Evolutionary conservation across 2,888 invertebrate genomes (phyloP).

Genomic region (Zaprionus bogoriensis): DNA sequence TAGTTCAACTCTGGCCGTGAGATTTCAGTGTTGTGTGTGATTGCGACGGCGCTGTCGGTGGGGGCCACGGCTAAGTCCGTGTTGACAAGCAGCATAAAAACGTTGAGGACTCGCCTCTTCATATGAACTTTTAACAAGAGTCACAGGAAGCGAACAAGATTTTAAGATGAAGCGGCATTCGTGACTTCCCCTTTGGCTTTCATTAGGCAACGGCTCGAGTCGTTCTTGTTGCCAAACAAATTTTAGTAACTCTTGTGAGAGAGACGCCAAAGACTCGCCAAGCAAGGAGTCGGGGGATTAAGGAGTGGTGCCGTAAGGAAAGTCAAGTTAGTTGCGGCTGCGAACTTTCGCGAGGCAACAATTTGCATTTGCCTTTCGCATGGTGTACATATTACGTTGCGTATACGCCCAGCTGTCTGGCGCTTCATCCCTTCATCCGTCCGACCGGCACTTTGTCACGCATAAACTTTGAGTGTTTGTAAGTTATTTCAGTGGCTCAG

Average conservation of each 20-base stretch:
- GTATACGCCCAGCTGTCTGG: conserved; percentile 49
- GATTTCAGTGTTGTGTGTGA: conserved; percentile 37
- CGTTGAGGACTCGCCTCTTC: conserved; percentile 14
- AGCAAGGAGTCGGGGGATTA: background rate
- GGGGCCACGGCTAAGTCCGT: background rate
- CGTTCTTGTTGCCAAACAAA: conserved; percentile 64
- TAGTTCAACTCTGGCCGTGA: conserved; percentile 41
- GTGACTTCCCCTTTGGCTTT: conserved; percentile 34
- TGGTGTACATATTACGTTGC: conserved; percentile 47
- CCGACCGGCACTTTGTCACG: conserved; percentile 51
- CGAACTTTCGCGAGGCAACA: conserved; percentile 56
- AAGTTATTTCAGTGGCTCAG: conserved; percentile 60
- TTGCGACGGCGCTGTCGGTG: background rate
- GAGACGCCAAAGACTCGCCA: no score
- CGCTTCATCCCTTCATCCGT: conserved; percentile 9
- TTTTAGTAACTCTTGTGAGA: conserved; percentile 48
- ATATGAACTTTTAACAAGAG: conserved; percentile 55
- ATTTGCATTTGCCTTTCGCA: conserved; percentile 57
- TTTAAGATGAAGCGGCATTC: conserved; percentile 51
- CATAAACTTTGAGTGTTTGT: conserved; percentile 54
- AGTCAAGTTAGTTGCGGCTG: conserved; percentile 56
- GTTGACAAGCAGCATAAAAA: conserved; percentile 6
- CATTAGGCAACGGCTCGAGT: conserved; percentile 49
- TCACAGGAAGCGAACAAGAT: conserved; percentile 45
- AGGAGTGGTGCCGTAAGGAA: background rate